phyloP scores from a whole-genome alignment of 1,140 invertebrate genomes.

The Cataglyphis hispanica region DNA sequence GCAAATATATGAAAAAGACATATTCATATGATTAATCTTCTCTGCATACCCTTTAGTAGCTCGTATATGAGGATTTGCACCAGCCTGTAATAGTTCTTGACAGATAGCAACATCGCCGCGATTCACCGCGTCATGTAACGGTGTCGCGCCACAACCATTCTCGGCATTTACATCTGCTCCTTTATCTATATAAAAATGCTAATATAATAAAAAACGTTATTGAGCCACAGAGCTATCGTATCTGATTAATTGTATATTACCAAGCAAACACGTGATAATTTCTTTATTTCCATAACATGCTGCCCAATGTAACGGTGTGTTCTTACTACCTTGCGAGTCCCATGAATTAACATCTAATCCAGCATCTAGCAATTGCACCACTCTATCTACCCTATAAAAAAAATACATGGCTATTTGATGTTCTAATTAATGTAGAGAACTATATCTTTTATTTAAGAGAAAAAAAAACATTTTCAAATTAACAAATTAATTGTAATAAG shows the following conservation, averaged over 20 bases:
- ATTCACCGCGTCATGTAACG: conserved; percentile 89
- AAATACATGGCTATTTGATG: background rate
- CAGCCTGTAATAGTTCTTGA: conserved; percentile 87
- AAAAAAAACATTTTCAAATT: conserved; percentile 4
- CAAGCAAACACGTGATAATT: conserved; percentile 87
- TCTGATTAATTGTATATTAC: conserved; percentile 78
- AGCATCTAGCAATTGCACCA: conserved; percentile 85
- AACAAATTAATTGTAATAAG: background rate
- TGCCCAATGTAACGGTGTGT: conserved; percentile 90
- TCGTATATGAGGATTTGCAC: conserved; percentile 87
- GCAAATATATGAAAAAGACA: background rate
- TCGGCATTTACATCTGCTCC: conserved; percentile 87
- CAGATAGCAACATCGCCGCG: conserved; percentile 88
- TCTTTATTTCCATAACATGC: conserved; percentile 89
- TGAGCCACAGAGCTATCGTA: background rate
- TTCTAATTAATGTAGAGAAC: conserved; percentile 20
- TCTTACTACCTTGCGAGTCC: conserved; percentile 88
- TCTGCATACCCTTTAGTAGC: conserved; percentile 86
- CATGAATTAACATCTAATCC: conserved; percentile 88
- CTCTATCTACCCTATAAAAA: conserved; percentile 84
- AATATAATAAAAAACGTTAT: conserved; percentile 4
- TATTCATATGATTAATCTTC: conserved; percentile 8
- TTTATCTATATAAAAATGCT: conserved; percentile 84
- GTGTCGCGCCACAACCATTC: conserved; percentile 88
- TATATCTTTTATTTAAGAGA: conserved; percentile 4